Evolutionary conservation across 2,113 vertebrate genomes (phyloP), one percentile per base, ranked within the genome.

Genomic region (Plotosus lineatus): DNA sequence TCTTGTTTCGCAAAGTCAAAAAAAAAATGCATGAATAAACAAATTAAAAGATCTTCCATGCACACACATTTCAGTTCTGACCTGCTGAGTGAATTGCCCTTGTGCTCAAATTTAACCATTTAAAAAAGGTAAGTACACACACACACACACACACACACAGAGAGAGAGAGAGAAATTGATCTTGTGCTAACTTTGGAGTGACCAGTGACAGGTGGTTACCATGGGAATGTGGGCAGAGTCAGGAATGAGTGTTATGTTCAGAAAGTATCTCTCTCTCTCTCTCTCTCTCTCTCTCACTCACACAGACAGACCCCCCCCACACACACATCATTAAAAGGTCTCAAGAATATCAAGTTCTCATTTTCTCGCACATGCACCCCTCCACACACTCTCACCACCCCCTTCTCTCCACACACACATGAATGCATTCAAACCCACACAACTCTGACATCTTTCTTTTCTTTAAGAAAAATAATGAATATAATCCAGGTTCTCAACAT

Each of bases 171-270:
- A 15, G 60, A 7, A 31, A 9, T 23, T 23, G 50, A 46, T 51
- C 56, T 61, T 61, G 21, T 79, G 17, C 15, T 68, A 10, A 56
- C 15, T 26, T 69, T 60, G 21, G 78, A 80, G 40, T 73, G 68
- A 80, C 68, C 60, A 42, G 28, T 61, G 66, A 73, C 78, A 80
- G 78, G 26, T 73, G 78, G 53, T 80, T 73, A 12, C 68, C 28
- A 60, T 80, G 78, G 66, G 78, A 69, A 79, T 79, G 77, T 79
- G 63, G 78, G 78, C 6, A 42, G 68, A 46, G 68, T 72, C 17
- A 58, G 55, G 78, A 80, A 50, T 80, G 78, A 33, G 21, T 36
- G 14, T 40, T 42, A 80, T 80, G 78, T 53, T 36, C 31, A 11
- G 58, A 58, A 77, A 50, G 31, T 21, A 21, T 8, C 23, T 3